These are phyloP conservation scores for Coptodon rendalli DNA, from an alignment of 2,113 vertebrate genomes.

Conservation along the genomic window DNA sequence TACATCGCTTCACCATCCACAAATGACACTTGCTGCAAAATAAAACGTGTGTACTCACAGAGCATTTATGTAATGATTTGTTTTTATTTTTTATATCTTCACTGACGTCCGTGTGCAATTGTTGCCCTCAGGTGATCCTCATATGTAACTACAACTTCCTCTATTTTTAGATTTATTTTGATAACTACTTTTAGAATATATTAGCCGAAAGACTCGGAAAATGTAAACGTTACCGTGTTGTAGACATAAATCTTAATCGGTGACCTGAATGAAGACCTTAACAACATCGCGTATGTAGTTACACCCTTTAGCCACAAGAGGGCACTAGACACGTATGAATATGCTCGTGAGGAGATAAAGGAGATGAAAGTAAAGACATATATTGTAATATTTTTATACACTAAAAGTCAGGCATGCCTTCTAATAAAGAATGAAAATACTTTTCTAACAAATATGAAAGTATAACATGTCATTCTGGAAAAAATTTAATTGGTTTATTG, in stretches of 20 bases:
- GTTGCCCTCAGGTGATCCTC: fast-evolving
- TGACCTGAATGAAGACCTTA: neutral
- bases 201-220: neutral
- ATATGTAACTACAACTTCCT: neutral
- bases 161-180: neutral
- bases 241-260: neutral
- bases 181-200: neutral
- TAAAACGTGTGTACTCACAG: neutral
- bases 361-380: fast-evolving
- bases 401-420: neutral
- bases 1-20: neutral
- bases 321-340: neutral
- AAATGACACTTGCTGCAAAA: neutral
- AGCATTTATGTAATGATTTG: neutral
- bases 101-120: neutral
- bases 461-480: neutral
- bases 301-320: neutral
- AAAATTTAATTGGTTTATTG: neutral
- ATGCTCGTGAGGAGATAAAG: neutral
- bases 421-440: neutral
- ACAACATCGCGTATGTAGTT: neutral
- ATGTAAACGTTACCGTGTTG: neutral
- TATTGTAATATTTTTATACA: neutral
- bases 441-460: neutral
- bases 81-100: neutral